These are phyloP conservation scores for Tetrao urogallus DNA, from an alignment of 2,113 vertebrate genomes.

Conservation along the genomic window DNA sequence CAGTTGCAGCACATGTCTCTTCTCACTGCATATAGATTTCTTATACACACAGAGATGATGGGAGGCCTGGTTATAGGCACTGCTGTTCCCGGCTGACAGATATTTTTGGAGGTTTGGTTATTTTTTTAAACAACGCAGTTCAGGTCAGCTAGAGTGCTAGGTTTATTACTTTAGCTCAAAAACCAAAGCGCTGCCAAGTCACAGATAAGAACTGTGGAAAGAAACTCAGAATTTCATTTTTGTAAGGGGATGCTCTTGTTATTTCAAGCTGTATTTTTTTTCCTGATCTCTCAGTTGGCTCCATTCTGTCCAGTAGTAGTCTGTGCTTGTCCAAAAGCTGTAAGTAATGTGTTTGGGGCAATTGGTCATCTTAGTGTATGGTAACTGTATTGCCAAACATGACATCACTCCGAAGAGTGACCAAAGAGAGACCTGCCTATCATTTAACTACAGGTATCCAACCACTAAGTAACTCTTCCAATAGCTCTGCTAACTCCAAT, in stretches of 20 bases:
- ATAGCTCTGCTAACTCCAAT: not conserved
- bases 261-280: constrained; percentile 37
- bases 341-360: not conserved
- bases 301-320: constrained; percentile 6
- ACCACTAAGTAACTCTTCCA: not conserved
- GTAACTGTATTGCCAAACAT: not conserved
- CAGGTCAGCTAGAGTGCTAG: constrained; percentile 68
- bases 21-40: constrained; percentile 64
- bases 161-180: constrained; percentile 72
- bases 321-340: constrained; percentile 18
- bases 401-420: constrained; percentile 22
- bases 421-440: not conserved
- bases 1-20: constrained; percentile 22
- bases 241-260: constrained; percentile 41
- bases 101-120: constrained; percentile 53
- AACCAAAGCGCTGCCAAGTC: constrained; percentile 67
- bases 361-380: constrained; percentile 5
- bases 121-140: constrained; percentile 72
- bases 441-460: not conserved
- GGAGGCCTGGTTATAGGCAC: constrained; percentile 56
- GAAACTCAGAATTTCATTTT: constrained; percentile 37
- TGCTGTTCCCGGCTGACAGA: constrained; percentile 48
- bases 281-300: constrained; percentile 24
- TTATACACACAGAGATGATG: constrained; percentile 25
- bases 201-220: constrained; percentile 63